These are phyloP conservation scores for Pharmacophagus antenor DNA, from an alignment of 2,888 invertebrate species.

Conservation along the genomic window DNA sequence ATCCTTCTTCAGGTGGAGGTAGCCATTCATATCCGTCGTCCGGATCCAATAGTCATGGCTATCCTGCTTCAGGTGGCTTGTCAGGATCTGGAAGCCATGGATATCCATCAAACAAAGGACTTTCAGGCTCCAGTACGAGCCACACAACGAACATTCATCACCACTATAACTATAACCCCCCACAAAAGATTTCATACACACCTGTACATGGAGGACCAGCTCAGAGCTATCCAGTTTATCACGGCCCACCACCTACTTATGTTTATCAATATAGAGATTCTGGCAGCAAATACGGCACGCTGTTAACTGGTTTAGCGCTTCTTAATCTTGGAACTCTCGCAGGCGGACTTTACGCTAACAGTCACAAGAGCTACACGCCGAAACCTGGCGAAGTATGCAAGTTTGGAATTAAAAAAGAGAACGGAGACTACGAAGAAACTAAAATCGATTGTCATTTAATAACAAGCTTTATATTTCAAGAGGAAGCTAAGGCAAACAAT, in stretches of 20 bases:
- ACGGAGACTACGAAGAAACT: conserved; percentile 70
- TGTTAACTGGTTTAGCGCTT: conserved; percentile 64
- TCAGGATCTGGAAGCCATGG: conserved; percentile 37
- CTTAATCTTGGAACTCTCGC: conserved; percentile 66
- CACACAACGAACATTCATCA: conserved; percentile 54
- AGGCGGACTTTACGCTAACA: conserved; percentile 51
- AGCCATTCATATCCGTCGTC: conserved; percentile 36
- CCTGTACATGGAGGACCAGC: conserved; percentile 53
- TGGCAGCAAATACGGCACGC: conserved; percentile 67
- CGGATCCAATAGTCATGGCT: conserved; percentile 35
- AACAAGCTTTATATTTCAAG: conserved; percentile 63
- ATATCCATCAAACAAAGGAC: conserved; percentile 40
- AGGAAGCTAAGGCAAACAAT: conserved; percentile 40
- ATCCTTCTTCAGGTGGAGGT: conserved; percentile 40
- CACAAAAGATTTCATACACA: conserved; percentile 61
- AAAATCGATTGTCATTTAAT: conserved; percentile 68
- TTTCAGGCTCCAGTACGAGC: conserved; percentile 38
- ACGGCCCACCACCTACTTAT: conserved; percentile 61
- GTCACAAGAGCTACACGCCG: conserved; percentile 48
- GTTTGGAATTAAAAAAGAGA: conserved; percentile 64
- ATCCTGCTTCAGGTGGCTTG: conserved; percentile 38
- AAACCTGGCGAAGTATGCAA: conserved; percentile 66
- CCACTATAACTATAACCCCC: conserved; percentile 66
- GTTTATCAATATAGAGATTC: conserved; percentile 69
- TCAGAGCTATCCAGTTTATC: conserved; percentile 62